Conservation (phyloP, 2,888 invertebrate genomes). For the Parnassius smintheus region DNA sequence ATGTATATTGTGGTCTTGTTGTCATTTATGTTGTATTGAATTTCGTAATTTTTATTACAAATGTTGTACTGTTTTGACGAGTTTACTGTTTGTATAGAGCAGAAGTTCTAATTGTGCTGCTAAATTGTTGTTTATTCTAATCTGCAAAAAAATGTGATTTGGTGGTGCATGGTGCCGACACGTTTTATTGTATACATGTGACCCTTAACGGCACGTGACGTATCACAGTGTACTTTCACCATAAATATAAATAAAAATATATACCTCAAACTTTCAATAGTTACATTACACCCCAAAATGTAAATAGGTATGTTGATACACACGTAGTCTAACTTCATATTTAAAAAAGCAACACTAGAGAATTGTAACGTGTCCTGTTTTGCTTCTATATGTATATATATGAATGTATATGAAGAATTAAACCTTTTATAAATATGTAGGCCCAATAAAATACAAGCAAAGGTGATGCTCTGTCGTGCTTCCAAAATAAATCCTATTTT, state of each 20-base stretch:
- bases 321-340: too few species aligned
- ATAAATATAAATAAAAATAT: too few species aligned
- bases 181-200: background rate
- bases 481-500: background rate
- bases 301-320: too few species aligned
- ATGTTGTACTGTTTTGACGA: background rate
- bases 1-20: background rate
- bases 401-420: too few species aligned
- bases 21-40: background rate
- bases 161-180: background rate
- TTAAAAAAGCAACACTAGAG: too few species aligned
- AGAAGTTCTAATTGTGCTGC: background rate
- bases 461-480: background rate
- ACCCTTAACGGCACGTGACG: background rate
- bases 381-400: too few species aligned
- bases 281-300: too few species aligned
- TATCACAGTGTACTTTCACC: background rate
- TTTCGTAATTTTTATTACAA: background rate
- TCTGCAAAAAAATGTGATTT: background rate
- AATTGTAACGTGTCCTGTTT: too few species aligned
- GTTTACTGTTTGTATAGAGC: conserved; percentile 8
- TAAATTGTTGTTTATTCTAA: conserved; percentile 8
- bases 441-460: too few species aligned
- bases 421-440: too few species aligned
- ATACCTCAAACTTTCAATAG: too few species aligned